Percentiles rank a stretch among this genome's conserved stretches.
Evolutionary conservation across 2,888 invertebrate species (phyloP).

Genomic region (Rhagonycha lutea): DNA sequence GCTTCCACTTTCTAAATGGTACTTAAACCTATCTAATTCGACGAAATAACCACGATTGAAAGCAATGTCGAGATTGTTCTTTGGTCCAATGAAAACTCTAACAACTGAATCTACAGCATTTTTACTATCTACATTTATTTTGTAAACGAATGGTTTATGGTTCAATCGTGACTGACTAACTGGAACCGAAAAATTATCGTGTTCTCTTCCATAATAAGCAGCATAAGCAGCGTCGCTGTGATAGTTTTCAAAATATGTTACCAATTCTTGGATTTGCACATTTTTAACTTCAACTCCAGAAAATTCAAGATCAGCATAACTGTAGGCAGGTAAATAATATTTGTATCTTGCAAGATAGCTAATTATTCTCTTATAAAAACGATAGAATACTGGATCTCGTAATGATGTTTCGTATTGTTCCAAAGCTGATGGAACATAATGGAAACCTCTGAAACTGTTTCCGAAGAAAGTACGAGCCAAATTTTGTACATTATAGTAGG

Average conservation of each 20-base stretch:
- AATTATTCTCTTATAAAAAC: slow-evolving; percentile 34
- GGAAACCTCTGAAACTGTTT: slow-evolving; percentile 39
- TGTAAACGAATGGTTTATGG: slow-evolving; percentile 68
- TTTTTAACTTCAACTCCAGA: slow-evolving; percentile 67
- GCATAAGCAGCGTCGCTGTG: slow-evolving; percentile 65
- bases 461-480: slow-evolving; percentile 61
- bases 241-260: slow-evolving; percentile 71
- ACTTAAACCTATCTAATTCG: slow-evolving; percentile 63
- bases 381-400: slow-evolving; percentile 62
- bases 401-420: slow-evolving; percentile 68
- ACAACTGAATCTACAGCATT: slow-evolving; percentile 62
- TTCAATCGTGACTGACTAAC: slow-evolving; percentile 72
- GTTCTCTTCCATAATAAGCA: slow-evolving; percentile 57
- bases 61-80: slow-evolving; percentile 63
- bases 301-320: slow-evolving; percentile 62
- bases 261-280: slow-evolving; percentile 66
- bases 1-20: slow-evolving; percentile 65
- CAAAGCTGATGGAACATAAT: slow-evolving; percentile 64
- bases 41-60: slow-evolving; percentile 64
- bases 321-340: slow-evolving; percentile 60
- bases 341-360: not conserved
- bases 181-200: slow-evolving; percentile 56
- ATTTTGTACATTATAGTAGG: slow-evolving; percentile 62
- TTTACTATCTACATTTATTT: slow-evolving; percentile 64
- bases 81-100: slow-evolving; percentile 71